A percentile compares a stretch with the other conserved stretches of the same genome.
Conservation (phyloP, 1,140 invertebrate genomes). For the Lucilia sericata region DNA sequence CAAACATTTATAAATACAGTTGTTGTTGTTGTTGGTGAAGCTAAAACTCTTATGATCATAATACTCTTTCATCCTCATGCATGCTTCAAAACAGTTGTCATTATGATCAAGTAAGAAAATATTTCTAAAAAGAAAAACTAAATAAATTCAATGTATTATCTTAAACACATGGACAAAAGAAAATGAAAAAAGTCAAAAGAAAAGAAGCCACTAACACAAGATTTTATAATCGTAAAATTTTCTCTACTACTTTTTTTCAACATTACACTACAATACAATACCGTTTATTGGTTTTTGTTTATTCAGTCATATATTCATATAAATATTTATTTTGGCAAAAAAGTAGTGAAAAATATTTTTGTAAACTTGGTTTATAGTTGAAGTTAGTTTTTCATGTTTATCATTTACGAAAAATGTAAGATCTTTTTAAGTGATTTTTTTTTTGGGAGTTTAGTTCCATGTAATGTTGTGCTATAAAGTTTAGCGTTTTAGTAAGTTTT, state of each 20-base stretch:
- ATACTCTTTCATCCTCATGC: no score
- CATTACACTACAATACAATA: not conserved
- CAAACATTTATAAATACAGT: not conserved
- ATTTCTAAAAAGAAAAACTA: no score
- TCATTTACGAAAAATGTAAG: not conserved
- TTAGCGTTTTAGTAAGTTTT: not conserved
- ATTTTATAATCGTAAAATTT: not conserved
- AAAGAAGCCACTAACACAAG: slow-evolving; percentile 1
- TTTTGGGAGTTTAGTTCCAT: not conserved
- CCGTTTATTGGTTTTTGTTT: not conserved
- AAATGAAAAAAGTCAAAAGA: not conserved
- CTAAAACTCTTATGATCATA: not conserved
- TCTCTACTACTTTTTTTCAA: not conserved
- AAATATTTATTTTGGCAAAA: not conserved
- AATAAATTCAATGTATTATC: no score
- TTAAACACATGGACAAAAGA: not conserved
- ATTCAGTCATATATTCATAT: not conserved
- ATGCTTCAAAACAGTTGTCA: no score
- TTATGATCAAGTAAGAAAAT: no score
- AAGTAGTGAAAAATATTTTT: not conserved
- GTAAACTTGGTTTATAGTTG: not conserved
- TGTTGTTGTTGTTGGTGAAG: not conserved
- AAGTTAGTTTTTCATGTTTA: slow-evolving; percentile 4
- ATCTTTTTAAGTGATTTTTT: not conserved
- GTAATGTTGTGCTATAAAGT: not conserved